Base-by-base conservation (phyloP, 2,888 invertebrate species). In the Hemaris fuciformis region DNA sequence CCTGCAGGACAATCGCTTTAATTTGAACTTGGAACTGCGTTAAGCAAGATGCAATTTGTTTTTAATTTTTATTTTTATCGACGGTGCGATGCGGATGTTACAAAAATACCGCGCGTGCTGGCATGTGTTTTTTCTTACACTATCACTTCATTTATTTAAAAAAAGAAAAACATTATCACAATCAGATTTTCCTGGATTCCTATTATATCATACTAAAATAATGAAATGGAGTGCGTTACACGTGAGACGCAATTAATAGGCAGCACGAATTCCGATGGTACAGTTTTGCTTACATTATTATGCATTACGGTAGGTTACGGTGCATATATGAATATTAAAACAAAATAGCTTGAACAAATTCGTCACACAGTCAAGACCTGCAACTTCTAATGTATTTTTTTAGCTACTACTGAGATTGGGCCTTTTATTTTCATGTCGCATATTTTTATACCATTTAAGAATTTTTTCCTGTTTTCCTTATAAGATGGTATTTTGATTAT, bases 21-120 rank as follows among this genome's bases (percentile, higher is more conserved):
- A 85, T 86, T 87, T 83, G 84, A 87, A 87, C 84, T 87, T 87
- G 81, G 79, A 82, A 81, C 79, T 77, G 69, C 69, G 73, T 74
- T 31, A 81, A 75, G 75, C 83, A 81, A 82, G 86, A 81, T 84
- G 83, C 82, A 71, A 83, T 83, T 84, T 83, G 72, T 85, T 87
- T 84, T 87, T 86, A 84, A 85, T 87, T 53, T 48, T 45, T 78
- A 77, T 75, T 66, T 79, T 76, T 75, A 78, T 75, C 79, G 76
- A 68, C 70, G 76, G 78, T 72, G 74, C 76, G 69, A 72, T 70
- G 67, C 69, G 70, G 73, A 74, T 84, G 83, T 81, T 83, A 77
- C 64, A 8, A n/a, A 76, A 80, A 84, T 85, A 80, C 77, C 81
- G 68, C 68, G 66, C 60, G 62, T 70, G 84, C 84, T 84, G 75